Percentiles rank a stretch among this genome's conserved stretches.
Conservation (phyloP, 2,113 vertebrate species). For the Procavia capensis region DNA sequence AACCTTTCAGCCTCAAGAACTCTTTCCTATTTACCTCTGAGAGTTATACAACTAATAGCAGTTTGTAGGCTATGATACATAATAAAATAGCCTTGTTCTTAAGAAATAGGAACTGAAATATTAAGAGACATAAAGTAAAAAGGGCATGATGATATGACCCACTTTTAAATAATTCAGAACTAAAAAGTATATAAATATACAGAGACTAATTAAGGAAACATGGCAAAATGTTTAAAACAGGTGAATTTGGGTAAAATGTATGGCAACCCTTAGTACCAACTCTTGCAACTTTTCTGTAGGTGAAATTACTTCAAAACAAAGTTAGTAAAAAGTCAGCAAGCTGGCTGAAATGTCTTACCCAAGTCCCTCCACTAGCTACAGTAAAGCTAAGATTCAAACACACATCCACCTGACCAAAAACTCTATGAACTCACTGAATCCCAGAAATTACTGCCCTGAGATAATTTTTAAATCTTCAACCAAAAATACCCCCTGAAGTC, state of each 20-base stretch:
- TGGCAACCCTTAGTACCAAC: not conserved
- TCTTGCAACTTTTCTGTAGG: not conserved
- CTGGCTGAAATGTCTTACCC: not conserved
- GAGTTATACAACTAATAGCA: not conserved
- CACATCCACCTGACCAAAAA: not conserved
- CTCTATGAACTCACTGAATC: not conserved
- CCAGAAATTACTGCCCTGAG: too few species aligned
- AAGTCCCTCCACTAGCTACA: not conserved
- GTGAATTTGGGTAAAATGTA: not conserved
- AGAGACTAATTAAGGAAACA: too few species aligned
- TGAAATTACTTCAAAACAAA: slow-evolving; percentile 50
- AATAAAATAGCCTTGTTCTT: not conserved
- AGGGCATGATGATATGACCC: not conserved
- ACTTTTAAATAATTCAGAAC: not conserved
- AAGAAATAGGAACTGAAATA: not conserved
- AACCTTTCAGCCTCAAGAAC: not conserved
- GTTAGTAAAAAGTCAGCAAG: not conserved
- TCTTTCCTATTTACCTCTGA: not conserved
- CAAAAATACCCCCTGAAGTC: too few species aligned
- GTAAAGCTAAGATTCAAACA: slow-evolving; percentile 15
- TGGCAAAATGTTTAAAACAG: slow-evolving; percentile 15
- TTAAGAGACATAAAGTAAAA: not conserved
- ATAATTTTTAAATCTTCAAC: too few species aligned
- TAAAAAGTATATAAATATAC: too few species aligned
- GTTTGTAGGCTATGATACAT: not conserved